These are phyloP conservation scores for Clarias gariepinus DNA, from an alignment of 2,113 vertebrate genomes.

Conservation along the genomic window DNA sequence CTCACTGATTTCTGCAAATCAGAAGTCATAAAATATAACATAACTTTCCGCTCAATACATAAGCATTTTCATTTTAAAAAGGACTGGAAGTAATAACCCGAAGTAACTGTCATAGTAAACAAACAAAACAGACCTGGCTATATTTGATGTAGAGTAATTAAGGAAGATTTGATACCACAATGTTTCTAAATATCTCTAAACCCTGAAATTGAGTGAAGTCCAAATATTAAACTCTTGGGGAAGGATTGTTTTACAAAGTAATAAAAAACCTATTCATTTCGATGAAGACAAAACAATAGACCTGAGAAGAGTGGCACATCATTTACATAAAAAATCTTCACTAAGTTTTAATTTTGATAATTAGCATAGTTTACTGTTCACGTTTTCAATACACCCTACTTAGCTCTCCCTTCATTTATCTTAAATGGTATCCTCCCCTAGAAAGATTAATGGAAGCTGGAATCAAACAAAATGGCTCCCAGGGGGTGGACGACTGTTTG, in stretches of 20 bases:
- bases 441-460: conserved; percentile 84
- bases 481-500: conserved; percentile 81
- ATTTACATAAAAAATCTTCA: conserved; percentile 62
- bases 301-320: conserved; percentile 54
- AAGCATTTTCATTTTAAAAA: background rate
- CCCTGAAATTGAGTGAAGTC: conserved; percentile 26
- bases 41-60: background rate
- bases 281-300: conserved; percentile 39
- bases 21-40: conserved; percentile 1
- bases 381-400: conserved; percentile 62
- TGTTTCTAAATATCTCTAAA: conserved; percentile 3
- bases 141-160: conserved; percentile 8
- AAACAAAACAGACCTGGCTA: background rate
- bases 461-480: conserved; percentile 86
- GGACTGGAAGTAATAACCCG: background rate
- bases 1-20: conserved; percentile 8
- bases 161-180: background rate
- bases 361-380: conserved; percentile 71
- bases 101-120: background rate
- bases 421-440: conserved; percentile 81
- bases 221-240: conserved; percentile 33
- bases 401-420: conserved; percentile 71
- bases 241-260: conserved; percentile 37
- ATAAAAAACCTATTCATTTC: conserved; percentile 20
- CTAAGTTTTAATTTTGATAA: conserved; percentile 72